Conservation (phyloP, 1,140 invertebrate genomes). For the Drosophila jambulina region DNA sequence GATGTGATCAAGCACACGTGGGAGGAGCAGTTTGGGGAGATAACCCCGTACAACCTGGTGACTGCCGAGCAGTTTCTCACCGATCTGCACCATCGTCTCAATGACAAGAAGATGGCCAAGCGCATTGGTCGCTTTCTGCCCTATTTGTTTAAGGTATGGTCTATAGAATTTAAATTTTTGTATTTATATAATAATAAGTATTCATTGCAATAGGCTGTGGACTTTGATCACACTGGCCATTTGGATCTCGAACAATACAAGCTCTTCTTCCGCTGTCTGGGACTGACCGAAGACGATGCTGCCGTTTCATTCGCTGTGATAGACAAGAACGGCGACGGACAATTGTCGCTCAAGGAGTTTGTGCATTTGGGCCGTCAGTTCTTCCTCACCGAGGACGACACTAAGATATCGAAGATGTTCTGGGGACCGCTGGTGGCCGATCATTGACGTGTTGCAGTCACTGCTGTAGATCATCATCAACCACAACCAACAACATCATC, state of each 20-base stretch:
- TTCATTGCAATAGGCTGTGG: slow-evolving; percentile 88
- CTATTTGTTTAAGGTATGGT: slow-evolving; percentile 90
- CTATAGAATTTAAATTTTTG: background rate
- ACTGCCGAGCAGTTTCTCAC: slow-evolving; percentile 92
- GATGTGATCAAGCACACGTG: slow-evolving; percentile 90
- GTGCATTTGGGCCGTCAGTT: slow-evolving; percentile 91
- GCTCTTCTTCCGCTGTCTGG: slow-evolving; percentile 92
- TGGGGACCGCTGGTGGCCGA: slow-evolving; percentile 90
- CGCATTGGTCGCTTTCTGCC: slow-evolving; percentile 91
- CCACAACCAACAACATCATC: slow-evolving; percentile 10
- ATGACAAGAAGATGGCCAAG: slow-evolving; percentile 90
- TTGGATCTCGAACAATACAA: slow-evolving; percentile 93
- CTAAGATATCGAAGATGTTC: slow-evolving; percentile 92
- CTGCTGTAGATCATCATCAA: slow-evolving; percentile 71
- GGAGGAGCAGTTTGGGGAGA: slow-evolving; percentile 93
- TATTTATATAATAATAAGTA: background rate
- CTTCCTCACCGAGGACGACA: slow-evolving; percentile 91
- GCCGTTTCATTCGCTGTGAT: slow-evolving; percentile 91
- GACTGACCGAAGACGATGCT: slow-evolving; percentile 90
- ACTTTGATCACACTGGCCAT: slow-evolving; percentile 91
- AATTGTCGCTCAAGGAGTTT: slow-evolving; percentile 91
- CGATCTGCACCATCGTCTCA: slow-evolving; percentile 92
- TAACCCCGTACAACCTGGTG: slow-evolving; percentile 92
- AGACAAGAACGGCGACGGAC: slow-evolving; percentile 91
- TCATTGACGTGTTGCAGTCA: slow-evolving; percentile 82